Conservation (phyloP, 2,797 vertebrate genomes). For the Phrynocephalus vlangalii region DNA sequence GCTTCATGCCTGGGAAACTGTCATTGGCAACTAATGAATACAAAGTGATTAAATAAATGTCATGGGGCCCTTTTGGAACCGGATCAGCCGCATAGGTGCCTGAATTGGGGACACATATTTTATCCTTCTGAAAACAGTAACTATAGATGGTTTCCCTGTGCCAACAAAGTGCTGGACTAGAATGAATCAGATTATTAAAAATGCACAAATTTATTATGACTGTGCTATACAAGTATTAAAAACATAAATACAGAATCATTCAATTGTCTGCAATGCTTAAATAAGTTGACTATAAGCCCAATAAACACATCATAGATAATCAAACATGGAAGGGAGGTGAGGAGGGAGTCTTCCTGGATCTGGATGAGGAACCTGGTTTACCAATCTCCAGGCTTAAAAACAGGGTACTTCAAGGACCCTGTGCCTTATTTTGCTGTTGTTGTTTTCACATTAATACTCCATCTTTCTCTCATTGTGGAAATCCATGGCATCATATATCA, state of each 20-base stretch:
- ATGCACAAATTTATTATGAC: conserved; percentile 40
- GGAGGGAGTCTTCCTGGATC: conserved; percentile 55
- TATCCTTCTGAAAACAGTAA: not conserved
- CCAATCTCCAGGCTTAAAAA: conserved; percentile 6
- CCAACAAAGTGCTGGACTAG: not conserved
- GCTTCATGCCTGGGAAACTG: not conserved
- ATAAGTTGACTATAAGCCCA: conserved; percentile 56
- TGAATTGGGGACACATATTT: not conserved
- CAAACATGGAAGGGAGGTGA: conserved; percentile 34
- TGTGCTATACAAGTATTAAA: conserved; percentile 46
- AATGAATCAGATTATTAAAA: conserved; percentile 48
- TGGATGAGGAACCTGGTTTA: conserved; percentile 59
- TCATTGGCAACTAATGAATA: not conserved
- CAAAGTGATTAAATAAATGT: conserved; percentile 8
- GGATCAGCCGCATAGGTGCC: not conserved
- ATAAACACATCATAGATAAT: conserved; percentile 61
- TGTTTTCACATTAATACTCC: too few species aligned
- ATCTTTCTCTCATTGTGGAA: too few species aligned
- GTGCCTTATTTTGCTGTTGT: too few species aligned
- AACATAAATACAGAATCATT: conserved; percentile 61
- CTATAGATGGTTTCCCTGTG: not conserved
- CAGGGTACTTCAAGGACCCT: too few species aligned
- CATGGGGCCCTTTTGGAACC: not conserved
- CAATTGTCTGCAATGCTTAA: conserved; percentile 68
- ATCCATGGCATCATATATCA: too few species aligned